These are phyloP conservation scores for Manis crassicaudata DNA, from an alignment of 2,797 vertebrate genomes.

Conservation along the genomic window DNA sequence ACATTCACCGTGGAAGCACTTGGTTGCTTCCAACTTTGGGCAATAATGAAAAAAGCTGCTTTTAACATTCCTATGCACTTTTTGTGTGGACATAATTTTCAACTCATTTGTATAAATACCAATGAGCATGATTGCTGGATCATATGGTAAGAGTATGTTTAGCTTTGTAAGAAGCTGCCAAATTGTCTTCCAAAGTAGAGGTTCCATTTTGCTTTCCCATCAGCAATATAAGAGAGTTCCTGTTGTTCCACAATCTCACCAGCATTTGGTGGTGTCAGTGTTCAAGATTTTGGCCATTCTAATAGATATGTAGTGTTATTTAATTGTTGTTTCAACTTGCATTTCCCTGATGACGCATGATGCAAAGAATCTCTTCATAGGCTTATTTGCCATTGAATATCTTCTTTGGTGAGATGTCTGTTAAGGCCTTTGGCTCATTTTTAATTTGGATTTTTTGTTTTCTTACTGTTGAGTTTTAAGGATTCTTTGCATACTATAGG, in stretches of 20 bases:
- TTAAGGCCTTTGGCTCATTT: neutral
- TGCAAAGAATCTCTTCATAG: neutral
- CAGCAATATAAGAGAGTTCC: neutral
- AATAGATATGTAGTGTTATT: neutral
- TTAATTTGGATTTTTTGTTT: neutral
- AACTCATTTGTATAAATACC: neutral
- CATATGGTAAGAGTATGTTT: neutral
- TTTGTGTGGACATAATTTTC: neutral
- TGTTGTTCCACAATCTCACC: neutral
- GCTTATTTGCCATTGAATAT: neutral
- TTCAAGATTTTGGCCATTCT: neutral
- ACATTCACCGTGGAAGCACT: neutral
- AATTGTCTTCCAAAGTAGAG: neutral
- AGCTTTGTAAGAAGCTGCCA: neutral
- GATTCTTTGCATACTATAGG: neutral
- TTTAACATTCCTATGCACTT: neutral
- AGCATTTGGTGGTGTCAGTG: neutral
- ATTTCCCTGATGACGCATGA: neutral
- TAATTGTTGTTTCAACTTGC: neutral
- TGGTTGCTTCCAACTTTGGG: neutral
- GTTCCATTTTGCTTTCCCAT: neutral
- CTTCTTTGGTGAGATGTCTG: neutral
- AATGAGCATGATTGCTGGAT: neutral
- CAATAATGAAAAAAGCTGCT: neutral
- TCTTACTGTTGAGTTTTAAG: slow-evolving; percentile 2